Conservation (phyloP, 2,113 vertebrate species). For the Neomonachus schauinslandi region DNA sequence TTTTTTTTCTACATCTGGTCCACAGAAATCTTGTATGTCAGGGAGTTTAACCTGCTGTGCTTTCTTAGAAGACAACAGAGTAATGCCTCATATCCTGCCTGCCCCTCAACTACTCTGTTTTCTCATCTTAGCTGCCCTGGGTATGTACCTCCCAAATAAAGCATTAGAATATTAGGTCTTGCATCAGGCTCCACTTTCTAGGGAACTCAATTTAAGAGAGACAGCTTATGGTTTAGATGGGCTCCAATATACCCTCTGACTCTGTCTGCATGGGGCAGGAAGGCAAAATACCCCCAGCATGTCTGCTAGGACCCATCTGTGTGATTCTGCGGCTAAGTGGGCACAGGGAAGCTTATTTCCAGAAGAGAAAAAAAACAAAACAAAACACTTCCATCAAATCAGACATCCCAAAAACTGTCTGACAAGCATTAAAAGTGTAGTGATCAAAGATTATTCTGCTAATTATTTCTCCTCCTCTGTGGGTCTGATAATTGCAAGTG, state of each 20-base stretch:
- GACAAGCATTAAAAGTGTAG: not conserved
- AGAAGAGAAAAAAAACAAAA: not conserved
- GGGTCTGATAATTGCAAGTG: not conserved
- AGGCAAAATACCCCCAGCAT: not conserved
- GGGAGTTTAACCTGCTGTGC: too few species aligned
- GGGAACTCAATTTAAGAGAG: not conserved
- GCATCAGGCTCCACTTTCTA: not conserved
- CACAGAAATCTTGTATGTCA: not conserved
- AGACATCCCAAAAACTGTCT: not conserved
- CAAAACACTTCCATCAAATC: not conserved
- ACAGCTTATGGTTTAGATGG: not conserved
- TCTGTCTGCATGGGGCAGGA: not conserved
- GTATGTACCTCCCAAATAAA: not conserved
- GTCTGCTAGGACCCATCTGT: not conserved
- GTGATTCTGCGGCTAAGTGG: not conserved
- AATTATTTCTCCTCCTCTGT: not conserved
- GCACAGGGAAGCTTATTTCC: not conserved
- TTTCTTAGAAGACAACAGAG: not conserved
- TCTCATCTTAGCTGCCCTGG: not conserved
- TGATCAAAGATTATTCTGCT: not conserved
- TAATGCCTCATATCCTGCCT: not conserved
- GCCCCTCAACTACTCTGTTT: not conserved
- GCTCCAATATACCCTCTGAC: not conserved
- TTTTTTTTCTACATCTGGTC: not conserved
- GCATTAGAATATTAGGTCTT: not conserved